These are phyloP conservation scores for Taurulus bubalis DNA, from an alignment of 2,113 vertebrate genomes.

Conservation along the genomic window DNA sequence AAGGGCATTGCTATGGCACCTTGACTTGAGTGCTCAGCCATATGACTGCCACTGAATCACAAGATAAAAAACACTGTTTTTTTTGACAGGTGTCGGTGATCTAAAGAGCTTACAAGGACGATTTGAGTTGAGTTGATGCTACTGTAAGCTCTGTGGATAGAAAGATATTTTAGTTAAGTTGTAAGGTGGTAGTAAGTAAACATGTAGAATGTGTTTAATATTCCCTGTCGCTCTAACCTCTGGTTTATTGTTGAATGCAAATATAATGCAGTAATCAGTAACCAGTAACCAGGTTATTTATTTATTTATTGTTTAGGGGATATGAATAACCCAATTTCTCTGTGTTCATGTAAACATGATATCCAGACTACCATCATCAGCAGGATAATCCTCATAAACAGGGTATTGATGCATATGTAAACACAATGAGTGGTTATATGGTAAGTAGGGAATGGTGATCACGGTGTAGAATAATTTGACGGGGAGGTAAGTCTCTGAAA, in stretches of 20 bases:
- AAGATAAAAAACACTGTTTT: conserved; percentile 7
- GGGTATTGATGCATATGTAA: background rate
- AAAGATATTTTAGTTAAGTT: background rate
- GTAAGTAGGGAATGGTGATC: background rate
- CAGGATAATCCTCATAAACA: background rate
- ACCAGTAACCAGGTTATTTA: too few relatives aligned
- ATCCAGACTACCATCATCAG: background rate
- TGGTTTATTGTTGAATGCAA: background rate
- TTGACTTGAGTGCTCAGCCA: conserved; percentile 31
- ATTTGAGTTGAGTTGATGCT: background rate
- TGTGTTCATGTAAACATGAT: background rate
- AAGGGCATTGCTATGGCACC: conserved; percentile 47
- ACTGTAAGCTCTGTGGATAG: background rate
- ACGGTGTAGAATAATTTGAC: background rate
- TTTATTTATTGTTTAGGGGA: background rate
- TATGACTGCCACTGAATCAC: conserved; percentile 21
- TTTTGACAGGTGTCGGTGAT: background rate
- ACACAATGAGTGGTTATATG: background rate
- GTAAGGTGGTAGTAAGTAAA: background rate
- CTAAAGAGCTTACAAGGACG: background rate
- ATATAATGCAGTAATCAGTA: too few relatives aligned
- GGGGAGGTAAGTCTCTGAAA: background rate
- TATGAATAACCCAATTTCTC: background rate
- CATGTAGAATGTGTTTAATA: background rate
- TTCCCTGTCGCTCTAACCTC: background rate